These are phyloP conservation scores for Icerya purchasi DNA, from an alignment of 2,888 invertebrate genomes.

Conservation along the genomic window DNA sequence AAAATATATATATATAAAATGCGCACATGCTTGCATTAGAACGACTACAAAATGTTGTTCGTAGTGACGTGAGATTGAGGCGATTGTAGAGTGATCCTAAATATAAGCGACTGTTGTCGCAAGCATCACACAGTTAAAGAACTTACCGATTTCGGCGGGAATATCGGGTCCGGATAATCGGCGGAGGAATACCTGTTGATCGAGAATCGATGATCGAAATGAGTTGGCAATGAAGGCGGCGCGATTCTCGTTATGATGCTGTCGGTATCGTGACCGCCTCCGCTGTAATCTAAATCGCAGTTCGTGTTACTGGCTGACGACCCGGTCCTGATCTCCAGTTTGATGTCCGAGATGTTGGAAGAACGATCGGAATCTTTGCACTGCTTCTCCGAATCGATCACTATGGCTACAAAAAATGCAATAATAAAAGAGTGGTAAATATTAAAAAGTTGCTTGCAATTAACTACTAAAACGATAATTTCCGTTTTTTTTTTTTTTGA, in stretches of 20 bases:
- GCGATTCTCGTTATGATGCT: slow-evolving; percentile 32
- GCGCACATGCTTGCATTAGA: too few relatives aligned
- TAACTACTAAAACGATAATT: too few relatives aligned
- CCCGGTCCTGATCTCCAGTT: slow-evolving; percentile 65
- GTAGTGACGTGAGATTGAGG: too few relatives aligned
- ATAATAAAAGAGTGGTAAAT: slow-evolving; percentile 17
- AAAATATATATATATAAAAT: too few relatives aligned
- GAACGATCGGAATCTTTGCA: slow-evolving; percentile 52
- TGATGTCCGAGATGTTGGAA: slow-evolving; percentile 79
- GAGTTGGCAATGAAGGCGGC: slow-evolving; percentile 47
- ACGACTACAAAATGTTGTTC: too few relatives aligned
- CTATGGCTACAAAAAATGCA: slow-evolving; percentile 5
- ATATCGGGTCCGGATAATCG: slow-evolving; percentile 56
- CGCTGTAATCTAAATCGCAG: slow-evolving; percentile 27
- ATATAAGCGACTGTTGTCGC: too few relatives aligned
- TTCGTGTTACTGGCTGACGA: slow-evolving; percentile 42
- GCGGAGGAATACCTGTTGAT: slow-evolving; percentile 44
- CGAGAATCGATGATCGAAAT: slow-evolving; percentile 31
- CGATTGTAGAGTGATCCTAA: too few relatives aligned
- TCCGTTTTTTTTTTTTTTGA: too few relatives aligned
- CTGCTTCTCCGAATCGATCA: slow-evolving; percentile 11
- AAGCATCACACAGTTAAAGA: too few relatives aligned
- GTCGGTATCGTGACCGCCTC: slow-evolving; percentile 39
- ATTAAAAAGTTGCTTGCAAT: too few relatives aligned
- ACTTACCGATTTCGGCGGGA: slow-evolving; percentile 41